Conservation (phyloP, 2,113 vertebrate genomes). For the Onychorhynchus coronatus region DNA sequence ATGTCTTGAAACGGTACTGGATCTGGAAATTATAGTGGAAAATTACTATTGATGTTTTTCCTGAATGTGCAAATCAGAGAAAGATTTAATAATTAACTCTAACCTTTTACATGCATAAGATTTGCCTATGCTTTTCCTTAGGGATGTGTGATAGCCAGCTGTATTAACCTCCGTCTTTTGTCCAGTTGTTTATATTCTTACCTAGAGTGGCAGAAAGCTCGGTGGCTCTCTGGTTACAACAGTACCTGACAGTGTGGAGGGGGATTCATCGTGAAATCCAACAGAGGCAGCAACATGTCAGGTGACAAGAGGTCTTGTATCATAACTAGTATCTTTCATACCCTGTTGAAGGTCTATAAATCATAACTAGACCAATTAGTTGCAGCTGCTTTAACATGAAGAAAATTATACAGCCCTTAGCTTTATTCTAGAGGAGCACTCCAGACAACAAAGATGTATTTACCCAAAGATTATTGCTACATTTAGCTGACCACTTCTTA, state of each 20-base stretch:
- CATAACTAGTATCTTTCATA: background rate
- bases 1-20: background rate
- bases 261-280: background rate
- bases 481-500: background rate
- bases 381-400: background rate
- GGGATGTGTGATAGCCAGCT: background rate
- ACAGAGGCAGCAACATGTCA: background rate
- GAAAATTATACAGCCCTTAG: background rate
- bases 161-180: background rate
- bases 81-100: background rate
- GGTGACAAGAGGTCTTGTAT: background rate
- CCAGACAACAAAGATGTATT: background rate
- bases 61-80: slow-evolving; percentile 23
- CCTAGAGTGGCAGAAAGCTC: background rate
- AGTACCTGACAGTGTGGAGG: background rate
- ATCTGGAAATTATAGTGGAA: background rate
- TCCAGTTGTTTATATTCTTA: background rate
- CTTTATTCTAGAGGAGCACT: rapidly evolving
- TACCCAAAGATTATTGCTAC: background rate
- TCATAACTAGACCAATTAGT: background rate
- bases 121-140: slow-evolving; percentile 2
- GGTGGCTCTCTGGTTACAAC: background rate
- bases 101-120: background rate
- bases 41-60: background rate
- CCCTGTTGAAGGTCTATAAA: background rate